A percentile compares a stretch with the other conserved stretches of the same genome.
Conservation (phyloP, 1,140 invertebrate genomes). For the Acromyrmex charruanus region DNA sequence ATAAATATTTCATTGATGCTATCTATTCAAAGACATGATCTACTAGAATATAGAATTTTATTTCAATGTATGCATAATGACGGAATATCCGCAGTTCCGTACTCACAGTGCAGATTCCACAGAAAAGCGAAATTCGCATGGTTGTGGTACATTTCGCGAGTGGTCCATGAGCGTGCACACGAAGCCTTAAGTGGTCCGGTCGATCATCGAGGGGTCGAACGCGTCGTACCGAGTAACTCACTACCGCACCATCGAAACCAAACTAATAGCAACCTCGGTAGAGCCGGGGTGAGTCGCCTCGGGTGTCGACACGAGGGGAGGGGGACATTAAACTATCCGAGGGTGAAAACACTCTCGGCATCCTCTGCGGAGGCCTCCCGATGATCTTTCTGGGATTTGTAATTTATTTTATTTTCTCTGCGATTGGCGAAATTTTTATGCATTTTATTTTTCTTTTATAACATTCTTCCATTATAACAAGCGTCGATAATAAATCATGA, state of each 20-base stretch:
- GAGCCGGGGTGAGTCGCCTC: conserved; percentile 67
- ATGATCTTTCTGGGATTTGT: background rate
- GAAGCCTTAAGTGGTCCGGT: conserved; percentile 56
- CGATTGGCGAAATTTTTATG: background rate
- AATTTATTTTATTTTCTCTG: background rate
- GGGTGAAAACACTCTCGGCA: conserved; percentile 66
- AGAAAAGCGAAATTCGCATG: conserved; percentile 80
- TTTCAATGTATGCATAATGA: background rate
- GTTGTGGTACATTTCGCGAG: conserved; percentile 82
- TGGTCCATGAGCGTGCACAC: conserved; percentile 35
- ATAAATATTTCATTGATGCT: too few species aligned
- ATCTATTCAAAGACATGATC: too few species aligned
- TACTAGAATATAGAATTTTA: too few species aligned
- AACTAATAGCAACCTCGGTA: conserved; percentile 79
- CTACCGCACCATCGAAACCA: conserved; percentile 83
- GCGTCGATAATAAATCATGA: background rate
- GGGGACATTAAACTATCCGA: conserved; percentile 65
- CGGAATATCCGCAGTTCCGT: background rate
- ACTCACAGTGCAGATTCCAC: conserved; percentile 82
- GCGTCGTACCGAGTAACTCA: conserved; percentile 81
- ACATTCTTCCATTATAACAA: background rate
- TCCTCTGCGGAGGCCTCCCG: background rate
- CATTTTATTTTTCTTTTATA: background rate
- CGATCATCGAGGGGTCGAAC: conserved; percentile 76
- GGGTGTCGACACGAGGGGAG: conserved; percentile 64